phyloP scores from a whole-genome alignment of 2,888 invertebrate species.

The Steinernema carpocapsae region DNA sequence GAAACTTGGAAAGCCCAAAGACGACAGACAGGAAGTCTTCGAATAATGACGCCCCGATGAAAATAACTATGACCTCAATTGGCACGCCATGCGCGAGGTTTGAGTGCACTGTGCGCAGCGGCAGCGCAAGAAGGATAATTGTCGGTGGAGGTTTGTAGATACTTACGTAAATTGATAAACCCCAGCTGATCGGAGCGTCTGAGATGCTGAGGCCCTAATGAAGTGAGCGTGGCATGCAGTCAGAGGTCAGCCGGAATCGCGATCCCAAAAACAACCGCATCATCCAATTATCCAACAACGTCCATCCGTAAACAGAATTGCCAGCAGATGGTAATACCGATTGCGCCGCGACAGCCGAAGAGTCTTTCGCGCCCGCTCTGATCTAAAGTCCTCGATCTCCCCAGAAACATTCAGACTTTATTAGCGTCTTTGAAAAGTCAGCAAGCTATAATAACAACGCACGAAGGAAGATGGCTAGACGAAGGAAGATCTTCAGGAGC shows the following conservation, averaged over 20 bases:
- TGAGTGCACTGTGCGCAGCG: neutral
- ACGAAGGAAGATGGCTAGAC: neutral
- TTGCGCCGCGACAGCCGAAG: neutral
- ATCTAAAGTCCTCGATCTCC: neutral
- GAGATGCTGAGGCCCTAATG: slow-evolving; percentile 14
- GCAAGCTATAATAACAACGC: slow-evolving; percentile 6
- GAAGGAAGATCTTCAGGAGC: neutral
- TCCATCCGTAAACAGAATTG: slow-evolving; percentile 28
- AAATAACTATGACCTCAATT: slow-evolving; percentile 31
- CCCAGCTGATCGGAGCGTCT: too few relatives aligned
- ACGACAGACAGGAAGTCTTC: slow-evolving; percentile 19
- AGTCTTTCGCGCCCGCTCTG: neutral
- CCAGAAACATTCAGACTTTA: slow-evolving; percentile 20
- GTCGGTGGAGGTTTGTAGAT: too few relatives aligned
- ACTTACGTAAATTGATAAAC: too few relatives aligned
- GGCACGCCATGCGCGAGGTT: neutral
- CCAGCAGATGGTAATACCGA: slow-evolving; percentile 25
- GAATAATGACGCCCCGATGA: slow-evolving; percentile 21
- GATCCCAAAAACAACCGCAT: slow-evolving; percentile 19
- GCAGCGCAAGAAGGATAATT: neutral
- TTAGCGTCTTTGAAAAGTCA: neutral
- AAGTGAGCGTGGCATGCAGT: neutral
- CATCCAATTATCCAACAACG: slow-evolving; percentile 33
- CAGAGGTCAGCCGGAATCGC: slow-evolving; percentile 34
- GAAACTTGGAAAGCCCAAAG: neutral